Conservation (phyloP, 2,888 invertebrate species). For the Aphodius granarius region DNA sequence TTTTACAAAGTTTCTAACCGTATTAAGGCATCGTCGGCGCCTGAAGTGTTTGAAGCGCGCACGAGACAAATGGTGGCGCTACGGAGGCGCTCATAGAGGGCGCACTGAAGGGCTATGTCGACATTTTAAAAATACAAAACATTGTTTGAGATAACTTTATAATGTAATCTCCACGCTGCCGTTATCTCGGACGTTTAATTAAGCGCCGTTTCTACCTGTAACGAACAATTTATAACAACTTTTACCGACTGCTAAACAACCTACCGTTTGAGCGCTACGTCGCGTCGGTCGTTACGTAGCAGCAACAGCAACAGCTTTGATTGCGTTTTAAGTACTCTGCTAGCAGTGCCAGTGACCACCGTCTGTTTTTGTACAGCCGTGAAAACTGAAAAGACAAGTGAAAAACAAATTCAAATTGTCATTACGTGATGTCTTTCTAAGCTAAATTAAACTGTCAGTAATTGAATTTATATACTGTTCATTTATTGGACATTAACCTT, state of each 20-base stretch:
- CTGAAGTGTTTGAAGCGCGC: neutral
- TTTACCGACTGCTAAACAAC: neutral
- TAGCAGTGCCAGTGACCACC: neutral
- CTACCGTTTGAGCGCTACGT: neutral
- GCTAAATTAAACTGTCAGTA: no score
- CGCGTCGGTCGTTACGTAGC: neutral
- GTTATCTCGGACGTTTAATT: neutral
- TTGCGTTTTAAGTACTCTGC: neutral
- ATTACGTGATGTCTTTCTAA: no score
- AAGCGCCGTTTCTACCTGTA: neutral
- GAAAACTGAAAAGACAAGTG: no score
- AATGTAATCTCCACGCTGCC: neutral
- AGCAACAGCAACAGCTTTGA: neutral
- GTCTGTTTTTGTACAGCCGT: no score
- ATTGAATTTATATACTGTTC: no score
- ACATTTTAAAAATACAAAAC: neutral
- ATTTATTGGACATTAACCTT: no score
- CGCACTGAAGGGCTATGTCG: neutral
- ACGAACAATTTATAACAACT: neutral
- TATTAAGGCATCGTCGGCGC: neutral
- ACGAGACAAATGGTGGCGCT: neutral
- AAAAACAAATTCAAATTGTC: no score
- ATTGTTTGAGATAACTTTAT: neutral
- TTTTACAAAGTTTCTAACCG: neutral
- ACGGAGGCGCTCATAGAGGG: no score